A percentile compares a stretch with the other conserved stretches of the same genome.
phyloP scores from a whole-genome alignment of 2,888 invertebrate genomes.

The Mythimna loreyi region DNA sequence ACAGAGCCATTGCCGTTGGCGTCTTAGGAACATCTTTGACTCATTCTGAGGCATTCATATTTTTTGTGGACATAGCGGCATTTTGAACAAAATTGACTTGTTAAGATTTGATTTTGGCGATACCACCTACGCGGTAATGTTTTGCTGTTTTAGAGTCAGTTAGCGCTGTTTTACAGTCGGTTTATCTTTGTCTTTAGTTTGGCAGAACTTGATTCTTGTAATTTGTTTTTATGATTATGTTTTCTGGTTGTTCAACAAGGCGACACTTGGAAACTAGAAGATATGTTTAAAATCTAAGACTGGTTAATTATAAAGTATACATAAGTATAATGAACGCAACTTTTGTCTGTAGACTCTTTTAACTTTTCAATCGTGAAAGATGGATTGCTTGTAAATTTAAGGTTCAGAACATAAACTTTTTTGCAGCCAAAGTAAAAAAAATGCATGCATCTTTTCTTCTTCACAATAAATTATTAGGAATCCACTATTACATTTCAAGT shows the following conservation, averaged over 20 bases:
- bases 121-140: constrained; percentile 70
- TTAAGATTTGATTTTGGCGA: constrained; percentile 68
- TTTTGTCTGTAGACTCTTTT: not conserved
- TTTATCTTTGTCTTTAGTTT: constrained; percentile 16
- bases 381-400: no score
- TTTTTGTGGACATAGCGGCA: constrained; percentile 68
- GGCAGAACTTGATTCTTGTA: not conserved
- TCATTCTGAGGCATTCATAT: constrained; percentile 68
- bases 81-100: constrained; percentile 67
- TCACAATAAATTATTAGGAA: no score
- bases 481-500: no score
- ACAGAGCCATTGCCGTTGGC: constrained; percentile 72
- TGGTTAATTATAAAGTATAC: not conserved
- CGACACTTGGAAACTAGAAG: not conserved
- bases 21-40: constrained; percentile 71
- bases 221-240: not conserved
- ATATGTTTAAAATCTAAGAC: not conserved
- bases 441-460: no score
- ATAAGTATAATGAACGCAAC: not conserved
- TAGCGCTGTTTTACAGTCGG: not conserved
- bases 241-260: not conserved
- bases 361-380: not conserved
- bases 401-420: no score
- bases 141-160: constrained; percentile 29
- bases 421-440: no score